Conservation (phyloP, 2,797 vertebrate genomes). For the Ctenopoma kingsleyae region DNA sequence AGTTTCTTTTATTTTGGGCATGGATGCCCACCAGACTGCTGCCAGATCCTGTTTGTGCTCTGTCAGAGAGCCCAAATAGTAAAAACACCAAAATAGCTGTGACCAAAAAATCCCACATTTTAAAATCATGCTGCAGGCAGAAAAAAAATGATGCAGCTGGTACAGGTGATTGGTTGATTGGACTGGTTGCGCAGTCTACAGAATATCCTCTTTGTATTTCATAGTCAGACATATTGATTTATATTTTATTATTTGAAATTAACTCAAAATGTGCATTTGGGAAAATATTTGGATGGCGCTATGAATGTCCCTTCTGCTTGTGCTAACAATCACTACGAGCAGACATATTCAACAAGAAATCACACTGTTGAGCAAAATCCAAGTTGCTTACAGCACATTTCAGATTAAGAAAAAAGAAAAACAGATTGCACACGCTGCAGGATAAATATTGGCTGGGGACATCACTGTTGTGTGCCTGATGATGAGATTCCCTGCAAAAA, state of each 20-base stretch:
- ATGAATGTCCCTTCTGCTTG: not conserved
- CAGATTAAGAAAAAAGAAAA: slow-evolving; percentile 48
- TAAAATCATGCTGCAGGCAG: not conserved
- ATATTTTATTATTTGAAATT: slow-evolving; percentile 1
- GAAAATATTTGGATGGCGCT: slow-evolving; percentile 6
- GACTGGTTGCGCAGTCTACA: not conserved
- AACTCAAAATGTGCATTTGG: not conserved
- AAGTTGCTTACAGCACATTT: slow-evolving; percentile 47
- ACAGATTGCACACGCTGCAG: slow-evolving; percentile 65
- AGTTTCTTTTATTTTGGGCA: slow-evolving; percentile 2
- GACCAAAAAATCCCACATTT: not conserved
- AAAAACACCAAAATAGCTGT: not conserved
- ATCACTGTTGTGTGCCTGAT: slow-evolving; percentile 54
- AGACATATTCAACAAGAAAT: slow-evolving; percentile 12
- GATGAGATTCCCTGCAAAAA: slow-evolving; percentile 63
- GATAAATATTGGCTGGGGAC: slow-evolving; percentile 70
- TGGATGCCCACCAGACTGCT: not conserved
- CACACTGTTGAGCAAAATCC: slow-evolving; percentile 25
- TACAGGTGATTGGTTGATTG: not conserved
- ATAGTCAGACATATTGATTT: slow-evolving; percentile 15
- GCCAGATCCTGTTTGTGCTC: slow-evolving; percentile 11
- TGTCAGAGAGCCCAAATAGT: slow-evolving; percentile 6
- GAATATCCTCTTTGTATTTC: not conserved
- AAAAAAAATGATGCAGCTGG: not conserved
- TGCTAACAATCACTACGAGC: slow-evolving; percentile 1